A percentile compares a stretch with the other conserved stretches of the same genome.
These are phyloP conservation scores for Anodontia alba DNA, from an alignment of 2,888 invertebrate genomes.

Conservation along the genomic window DNA sequence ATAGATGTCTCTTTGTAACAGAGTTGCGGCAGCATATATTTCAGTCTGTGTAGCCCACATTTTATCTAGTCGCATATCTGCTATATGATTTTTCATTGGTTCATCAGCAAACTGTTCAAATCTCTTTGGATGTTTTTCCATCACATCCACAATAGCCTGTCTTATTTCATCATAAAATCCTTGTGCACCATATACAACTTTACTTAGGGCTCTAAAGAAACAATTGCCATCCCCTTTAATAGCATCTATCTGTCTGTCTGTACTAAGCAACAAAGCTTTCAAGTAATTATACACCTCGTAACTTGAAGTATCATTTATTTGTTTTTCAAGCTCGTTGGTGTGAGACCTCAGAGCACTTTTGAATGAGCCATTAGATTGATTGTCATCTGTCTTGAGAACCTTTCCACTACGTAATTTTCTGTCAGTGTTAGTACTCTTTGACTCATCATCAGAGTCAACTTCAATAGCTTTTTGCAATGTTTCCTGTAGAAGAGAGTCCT, in stretches of 20 bases:
- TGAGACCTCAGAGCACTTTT: slow-evolving; percentile 4
- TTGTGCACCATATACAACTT: slow-evolving; percentile 75
- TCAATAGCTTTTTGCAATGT: not conserved
- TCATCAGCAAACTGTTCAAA: slow-evolving; percentile 76
- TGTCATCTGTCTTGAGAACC: not conserved
- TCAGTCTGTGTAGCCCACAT: slow-evolving; percentile 79
- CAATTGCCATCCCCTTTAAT: slow-evolving; percentile 80
- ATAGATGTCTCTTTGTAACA: slow-evolving; percentile 74
- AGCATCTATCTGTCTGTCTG: slow-evolving; percentile 72
- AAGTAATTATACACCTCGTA: slow-evolving; percentile 69
- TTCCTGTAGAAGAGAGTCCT: slow-evolving; percentile 13
- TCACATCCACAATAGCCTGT: slow-evolving; percentile 74
- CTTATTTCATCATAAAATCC: slow-evolving; percentile 73
- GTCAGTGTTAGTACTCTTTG: not conserved
- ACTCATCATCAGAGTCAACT: slow-evolving; percentile 12
- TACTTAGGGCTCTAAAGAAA: slow-evolving; percentile 78
- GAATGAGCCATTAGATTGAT: not conserved
- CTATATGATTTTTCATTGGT: slow-evolving; percentile 65
- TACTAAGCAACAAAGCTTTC: slow-evolving; percentile 57
- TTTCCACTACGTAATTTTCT: not conserved
- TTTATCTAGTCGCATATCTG: slow-evolving; percentile 66
- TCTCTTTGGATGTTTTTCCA: slow-evolving; percentile 67
- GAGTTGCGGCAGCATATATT: slow-evolving; percentile 77
- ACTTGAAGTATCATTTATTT: slow-evolving; percentile 58
- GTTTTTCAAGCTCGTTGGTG: slow-evolving; percentile 36